Evolutionary conservation across 2,888 invertebrate genomes (phyloP), one percentile per base, ranked within the genome.

Genomic region (Alloplasta piceator): DNA sequence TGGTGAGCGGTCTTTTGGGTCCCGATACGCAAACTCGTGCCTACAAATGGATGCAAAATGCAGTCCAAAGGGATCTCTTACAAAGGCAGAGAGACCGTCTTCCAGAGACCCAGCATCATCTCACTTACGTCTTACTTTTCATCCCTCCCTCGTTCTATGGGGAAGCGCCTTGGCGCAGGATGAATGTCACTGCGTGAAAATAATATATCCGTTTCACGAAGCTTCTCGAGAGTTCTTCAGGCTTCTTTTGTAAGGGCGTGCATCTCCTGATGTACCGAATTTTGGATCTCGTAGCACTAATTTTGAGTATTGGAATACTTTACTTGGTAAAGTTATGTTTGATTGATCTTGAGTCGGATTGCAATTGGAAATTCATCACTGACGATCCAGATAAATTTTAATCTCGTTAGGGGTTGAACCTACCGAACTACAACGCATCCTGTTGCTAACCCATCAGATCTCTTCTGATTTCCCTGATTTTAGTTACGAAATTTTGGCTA

Each of bases 181-280:
- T 81, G 76, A 81, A 83, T 86, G 85, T 86, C 86, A 85, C 84
- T 67, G 86, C 52, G 89, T 89, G 90, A 91, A 91, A 91, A 92
- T 56, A 50, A 26, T 92, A 92, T 89, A 89, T 92, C 92, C 92
- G 91, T 92, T 92, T 92, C 91, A 87, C 84, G 26, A 85, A 83
- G 73, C 72, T 81, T 82, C 81, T 72, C 78, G 16, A 60, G 70
- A 73, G 79, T 83, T 72, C 38, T 68, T 56, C 61, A 56, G 66
- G 14, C 9, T 58, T n/a, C 48, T 10, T 60, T 46, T 48, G 26
- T 16, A 7, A 48, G 12, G n/a, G 5, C 12, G 12, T 12, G 10
- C 3, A 71, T 58, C 14, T 14, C 43, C n/a, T 26, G 26, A 26
- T 1, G 26, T 26, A 26, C 26, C 26, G 26, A 26, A 26, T 26